Conservation (phyloP, 2,113 vertebrate genomes). For the Eubucco bourcierii region DNA sequence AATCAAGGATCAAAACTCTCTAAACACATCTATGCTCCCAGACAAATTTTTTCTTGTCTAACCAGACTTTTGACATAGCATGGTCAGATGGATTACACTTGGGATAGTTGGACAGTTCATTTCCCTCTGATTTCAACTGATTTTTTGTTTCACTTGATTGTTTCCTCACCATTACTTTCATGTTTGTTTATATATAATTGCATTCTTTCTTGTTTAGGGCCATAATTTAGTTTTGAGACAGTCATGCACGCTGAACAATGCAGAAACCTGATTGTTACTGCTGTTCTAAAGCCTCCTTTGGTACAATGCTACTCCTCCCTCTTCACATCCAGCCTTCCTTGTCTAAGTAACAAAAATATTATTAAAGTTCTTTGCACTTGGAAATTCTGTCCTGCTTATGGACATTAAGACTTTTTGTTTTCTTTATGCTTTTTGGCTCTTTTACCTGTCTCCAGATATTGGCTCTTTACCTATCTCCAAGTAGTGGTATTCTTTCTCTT, state of each 20-base stretch:
- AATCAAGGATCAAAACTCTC: not conserved
- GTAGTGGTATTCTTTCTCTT: not conserved
- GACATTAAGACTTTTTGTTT: not conserved
- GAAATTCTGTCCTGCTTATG: not conserved
- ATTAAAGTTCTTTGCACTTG: not conserved
- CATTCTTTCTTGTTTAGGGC: not conserved
- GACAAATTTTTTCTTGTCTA: not conserved
- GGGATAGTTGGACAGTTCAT: not conserved
- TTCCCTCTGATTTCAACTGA: not conserved
- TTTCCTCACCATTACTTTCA: not conserved
- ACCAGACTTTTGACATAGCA: not conserved
- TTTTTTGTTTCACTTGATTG: not conserved
- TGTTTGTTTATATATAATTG: not conserved
- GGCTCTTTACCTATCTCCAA: no score
- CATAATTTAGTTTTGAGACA: not conserved
- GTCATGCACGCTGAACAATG: not conserved
- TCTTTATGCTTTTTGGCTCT: not conserved
- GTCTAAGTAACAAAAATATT: not conserved
- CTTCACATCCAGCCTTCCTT: not conserved
- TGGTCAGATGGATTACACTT: not conserved
- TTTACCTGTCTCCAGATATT: not conserved
- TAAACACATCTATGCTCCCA: not conserved
- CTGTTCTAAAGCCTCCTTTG: not conserved
- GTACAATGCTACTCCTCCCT: not conserved
- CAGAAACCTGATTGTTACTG: not conserved